Evolutionary conservation across 2,888 invertebrate species (phyloP).

Genomic region (Cephalotes varians): DNA sequence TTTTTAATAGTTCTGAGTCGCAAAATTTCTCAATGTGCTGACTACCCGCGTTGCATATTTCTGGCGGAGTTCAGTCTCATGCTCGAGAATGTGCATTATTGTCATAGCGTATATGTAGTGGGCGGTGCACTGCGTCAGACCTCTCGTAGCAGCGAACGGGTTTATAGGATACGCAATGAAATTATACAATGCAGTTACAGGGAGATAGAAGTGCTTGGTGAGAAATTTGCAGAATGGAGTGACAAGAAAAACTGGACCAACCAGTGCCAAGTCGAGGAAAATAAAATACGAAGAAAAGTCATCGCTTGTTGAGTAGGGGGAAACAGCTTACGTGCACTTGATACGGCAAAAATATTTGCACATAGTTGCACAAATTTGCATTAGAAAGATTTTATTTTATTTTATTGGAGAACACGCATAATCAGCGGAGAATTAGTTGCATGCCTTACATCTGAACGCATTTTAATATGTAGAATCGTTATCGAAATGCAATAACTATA

Average conservation of each 20-base stretch:
- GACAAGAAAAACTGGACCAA: slow-evolving; percentile 28
- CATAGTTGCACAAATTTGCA: slow-evolving; percentile 22
- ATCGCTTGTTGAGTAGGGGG: slow-evolving; percentile 2
- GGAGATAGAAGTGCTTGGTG: slow-evolving; percentile 30
- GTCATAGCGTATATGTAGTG: slow-evolving; percentile 41
- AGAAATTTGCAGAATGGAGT: slow-evolving; percentile 40
- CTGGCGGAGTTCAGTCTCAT: slow-evolving; percentile 23
- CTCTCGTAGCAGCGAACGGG: slow-evolving; percentile 33
- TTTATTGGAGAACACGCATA: not conserved
- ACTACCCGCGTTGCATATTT: slow-evolving; percentile 32
- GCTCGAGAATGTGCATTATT: slow-evolving; percentile 30
- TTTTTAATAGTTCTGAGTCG: not conserved
- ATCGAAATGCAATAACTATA: not conserved
- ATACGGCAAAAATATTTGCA: not conserved
- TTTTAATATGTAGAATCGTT: not conserved
- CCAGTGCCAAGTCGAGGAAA: slow-evolving; percentile 38
- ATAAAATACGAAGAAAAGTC: slow-evolving; percentile 11
- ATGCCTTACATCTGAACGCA: not conserved
- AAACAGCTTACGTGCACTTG: not conserved
- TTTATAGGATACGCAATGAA: slow-evolving; percentile 47
- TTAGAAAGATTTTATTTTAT: slow-evolving; percentile 1
- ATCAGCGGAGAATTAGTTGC: not conserved
- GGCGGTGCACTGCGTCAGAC: slow-evolving; percentile 46
- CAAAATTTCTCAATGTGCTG: slow-evolving; percentile 22
- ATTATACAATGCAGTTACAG: slow-evolving; percentile 43